A percentile compares a stretch with the other conserved stretches of the same genome.
Evolutionary conservation across 2,113 vertebrate genomes (phyloP).

Genomic region (Entelurus aequoreus): DNA sequence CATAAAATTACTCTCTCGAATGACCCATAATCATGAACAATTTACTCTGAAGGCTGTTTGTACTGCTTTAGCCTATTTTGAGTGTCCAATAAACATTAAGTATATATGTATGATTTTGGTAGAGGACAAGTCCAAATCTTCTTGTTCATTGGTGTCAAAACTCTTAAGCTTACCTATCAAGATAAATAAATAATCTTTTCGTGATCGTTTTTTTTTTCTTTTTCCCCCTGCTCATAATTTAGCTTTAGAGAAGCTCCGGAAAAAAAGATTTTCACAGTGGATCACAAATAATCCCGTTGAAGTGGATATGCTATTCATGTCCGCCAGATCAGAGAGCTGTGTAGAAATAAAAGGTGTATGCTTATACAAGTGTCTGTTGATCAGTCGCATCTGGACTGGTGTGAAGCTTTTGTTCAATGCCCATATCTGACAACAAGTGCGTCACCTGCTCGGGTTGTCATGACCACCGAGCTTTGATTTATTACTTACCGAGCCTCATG

Average conservation of each 20-base stretch:
- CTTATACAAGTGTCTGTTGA: constrained; percentile 24
- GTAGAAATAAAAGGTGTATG: constrained; percentile 24
- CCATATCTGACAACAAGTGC: constrained; percentile 24
- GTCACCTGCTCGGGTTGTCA: constrained; percentile 53
- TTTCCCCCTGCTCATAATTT: background rate
- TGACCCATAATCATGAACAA: background rate
- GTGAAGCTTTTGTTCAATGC: constrained; percentile 56
- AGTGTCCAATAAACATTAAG: no score
- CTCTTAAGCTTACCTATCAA: constrained; percentile 34
- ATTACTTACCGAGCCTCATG: background rate
- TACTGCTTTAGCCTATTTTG: constrained; percentile 12
- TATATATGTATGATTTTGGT: constrained; percentile 33
- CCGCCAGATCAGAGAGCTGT: constrained; percentile 34
- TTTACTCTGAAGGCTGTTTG: constrained; percentile 9
- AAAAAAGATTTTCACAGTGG: background rate
- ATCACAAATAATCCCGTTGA: constrained; percentile 31
- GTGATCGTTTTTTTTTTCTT: background rate
- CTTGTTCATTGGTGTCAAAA: constrained; percentile 34
- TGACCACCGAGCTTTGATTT: constrained; percentile 50
- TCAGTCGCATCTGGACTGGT: constrained; percentile 52
- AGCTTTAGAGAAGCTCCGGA: background rate
- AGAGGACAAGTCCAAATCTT: constrained; percentile 40
- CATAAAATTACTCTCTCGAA: background rate
- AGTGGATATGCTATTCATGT: constrained; percentile 17
- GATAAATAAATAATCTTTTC: constrained; percentile 58